phyloP scores from a whole-genome alignment of 2,888 invertebrate genomes.

The Atethmia centrago region DNA sequence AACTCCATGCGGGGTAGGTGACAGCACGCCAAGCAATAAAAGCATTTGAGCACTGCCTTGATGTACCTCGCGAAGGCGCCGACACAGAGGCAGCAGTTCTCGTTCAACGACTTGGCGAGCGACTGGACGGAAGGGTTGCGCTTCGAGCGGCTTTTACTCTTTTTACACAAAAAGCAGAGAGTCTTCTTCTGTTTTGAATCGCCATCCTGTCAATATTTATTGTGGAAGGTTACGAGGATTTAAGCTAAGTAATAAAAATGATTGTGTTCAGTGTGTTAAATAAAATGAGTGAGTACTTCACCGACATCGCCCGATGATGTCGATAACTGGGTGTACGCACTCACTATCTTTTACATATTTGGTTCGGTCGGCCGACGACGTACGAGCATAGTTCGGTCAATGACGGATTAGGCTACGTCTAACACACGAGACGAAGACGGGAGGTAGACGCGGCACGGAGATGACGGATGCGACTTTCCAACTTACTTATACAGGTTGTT shows the following conservation, averaged over 20 bases:
- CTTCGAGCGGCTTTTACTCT: background rate
- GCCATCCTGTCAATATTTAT: background rate
- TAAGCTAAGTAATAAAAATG: background rate
- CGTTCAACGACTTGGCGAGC: background rate
- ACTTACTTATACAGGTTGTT: no score
- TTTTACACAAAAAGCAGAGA: background rate
- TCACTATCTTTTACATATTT: no score
- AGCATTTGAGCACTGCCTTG: background rate
- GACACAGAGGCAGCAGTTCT: conserved; percentile 14
- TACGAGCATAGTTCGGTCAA: background rate
- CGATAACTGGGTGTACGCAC: background rate
- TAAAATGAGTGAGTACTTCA: background rate
- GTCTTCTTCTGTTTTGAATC: background rate
- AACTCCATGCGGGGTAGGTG: background rate
- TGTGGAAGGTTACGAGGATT: background rate
- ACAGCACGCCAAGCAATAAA: background rate
- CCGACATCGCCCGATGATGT: background rate
- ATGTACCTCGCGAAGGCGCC: background rate
- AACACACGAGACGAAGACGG: no score
- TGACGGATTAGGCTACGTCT: background rate
- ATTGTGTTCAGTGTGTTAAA: no score
- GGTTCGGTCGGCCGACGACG: background rate
- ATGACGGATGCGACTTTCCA: no score
- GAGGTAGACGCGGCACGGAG: no score
- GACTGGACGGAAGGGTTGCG: conserved; percentile 5